Conservation (phyloP, 2,888 invertebrate species). For the Epinotia demarniana region DNA sequence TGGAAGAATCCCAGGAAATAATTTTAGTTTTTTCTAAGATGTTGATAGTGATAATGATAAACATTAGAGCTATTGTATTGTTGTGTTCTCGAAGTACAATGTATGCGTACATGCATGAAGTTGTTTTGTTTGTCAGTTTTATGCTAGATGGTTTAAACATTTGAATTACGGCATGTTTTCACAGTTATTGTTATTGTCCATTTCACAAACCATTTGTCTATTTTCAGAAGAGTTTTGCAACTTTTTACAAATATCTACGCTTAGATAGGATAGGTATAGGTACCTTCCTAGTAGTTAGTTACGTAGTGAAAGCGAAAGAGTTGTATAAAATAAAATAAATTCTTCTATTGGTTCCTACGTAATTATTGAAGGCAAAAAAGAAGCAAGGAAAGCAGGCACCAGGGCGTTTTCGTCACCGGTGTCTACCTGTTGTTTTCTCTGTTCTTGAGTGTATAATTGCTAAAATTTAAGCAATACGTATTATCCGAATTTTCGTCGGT, state of each 20-base stretch:
- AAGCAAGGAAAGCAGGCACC: too few relatives aligned
- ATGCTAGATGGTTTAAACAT: conserved; percentile 16
- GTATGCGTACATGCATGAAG: conserved; percentile 28
- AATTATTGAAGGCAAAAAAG: not conserved
- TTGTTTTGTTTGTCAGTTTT: conserved; percentile 21
- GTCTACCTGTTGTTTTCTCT: too few relatives aligned
- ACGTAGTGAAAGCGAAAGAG: not conserved
- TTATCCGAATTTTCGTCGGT: not conserved
- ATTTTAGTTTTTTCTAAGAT: conserved; percentile 10
- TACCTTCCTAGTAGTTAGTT: not conserved
- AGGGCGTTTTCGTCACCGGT: too few relatives aligned
- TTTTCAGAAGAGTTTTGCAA: not conserved
- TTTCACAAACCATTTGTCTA: not conserved
- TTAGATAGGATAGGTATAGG: not conserved
- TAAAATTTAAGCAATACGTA: too few relatives aligned
- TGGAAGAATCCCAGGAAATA: conserved; percentile 20
- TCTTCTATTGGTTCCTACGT: too few relatives aligned
- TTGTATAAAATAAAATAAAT: too few relatives aligned
- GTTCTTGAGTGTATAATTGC: too few relatives aligned
- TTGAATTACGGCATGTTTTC: conserved; percentile 33
- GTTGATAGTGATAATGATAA: conserved; percentile 16
- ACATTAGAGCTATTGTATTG: conserved; percentile 26
- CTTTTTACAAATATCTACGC: not conserved
- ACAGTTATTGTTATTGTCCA: conserved; percentile 4
- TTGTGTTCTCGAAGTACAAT: conserved; percentile 48